A percentile compares a stretch with the other conserved stretches of the same genome.
Conservation (phyloP, 2,888 invertebrate species). For the Megamerina dolium region DNA sequence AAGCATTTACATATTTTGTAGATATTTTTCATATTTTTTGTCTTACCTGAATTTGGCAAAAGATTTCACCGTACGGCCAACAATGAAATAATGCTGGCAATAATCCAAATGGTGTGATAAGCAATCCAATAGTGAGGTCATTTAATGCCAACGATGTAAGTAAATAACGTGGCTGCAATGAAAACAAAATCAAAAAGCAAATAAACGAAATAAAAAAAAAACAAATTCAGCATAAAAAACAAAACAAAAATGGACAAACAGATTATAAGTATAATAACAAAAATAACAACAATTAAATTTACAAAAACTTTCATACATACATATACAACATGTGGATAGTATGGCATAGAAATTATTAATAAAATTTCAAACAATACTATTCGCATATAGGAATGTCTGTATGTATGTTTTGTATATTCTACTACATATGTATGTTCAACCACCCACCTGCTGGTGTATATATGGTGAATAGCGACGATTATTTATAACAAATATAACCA, state of each 20-base stretch:
- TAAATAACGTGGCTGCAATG: slow-evolving; percentile 71
- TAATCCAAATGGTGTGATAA: slow-evolving; percentile 80
- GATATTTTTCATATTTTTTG: too few species aligned
- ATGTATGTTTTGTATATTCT: too few species aligned
- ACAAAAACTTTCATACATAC: too few species aligned
- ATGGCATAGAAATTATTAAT: too few species aligned
- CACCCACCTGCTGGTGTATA: slow-evolving; percentile 76
- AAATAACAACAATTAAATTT: too few species aligned
- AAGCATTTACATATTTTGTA: too few species aligned
- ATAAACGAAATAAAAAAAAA: background rate
- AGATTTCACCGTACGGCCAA: slow-evolving; percentile 86
- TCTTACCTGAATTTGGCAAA: slow-evolving; percentile 86
- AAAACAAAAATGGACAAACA: background rate
- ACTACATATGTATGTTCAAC: background rate
- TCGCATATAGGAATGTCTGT: too few species aligned
- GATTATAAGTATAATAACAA: too few species aligned
- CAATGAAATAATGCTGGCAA: slow-evolving; percentile 79
- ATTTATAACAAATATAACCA: slow-evolving; percentile 77
- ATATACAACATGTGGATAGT: too few species aligned
- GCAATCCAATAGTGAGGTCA: slow-evolving; percentile 78
- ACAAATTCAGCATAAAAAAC: too few species aligned
- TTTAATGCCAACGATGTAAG: slow-evolving; percentile 81
- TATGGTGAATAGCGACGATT: slow-evolving; percentile 77
- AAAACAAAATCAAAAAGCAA: background rate
- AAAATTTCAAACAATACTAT: too few species aligned